Conservation (phyloP, 2,888 invertebrate genomes). For the Melanotus villosus region DNA sequence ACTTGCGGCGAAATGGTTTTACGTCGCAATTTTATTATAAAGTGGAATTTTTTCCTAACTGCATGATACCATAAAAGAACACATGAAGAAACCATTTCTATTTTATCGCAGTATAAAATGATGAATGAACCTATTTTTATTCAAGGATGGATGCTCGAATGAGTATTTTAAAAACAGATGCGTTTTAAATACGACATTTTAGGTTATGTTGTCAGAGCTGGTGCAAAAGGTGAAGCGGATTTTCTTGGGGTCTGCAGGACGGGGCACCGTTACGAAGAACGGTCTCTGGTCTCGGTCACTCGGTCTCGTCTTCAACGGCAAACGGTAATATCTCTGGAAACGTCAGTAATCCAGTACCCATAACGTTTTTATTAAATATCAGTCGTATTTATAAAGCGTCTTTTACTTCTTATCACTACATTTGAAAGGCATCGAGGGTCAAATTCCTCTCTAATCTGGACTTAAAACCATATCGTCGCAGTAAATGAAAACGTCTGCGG, state of each 20-base stretch:
- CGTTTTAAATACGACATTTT: background rate
- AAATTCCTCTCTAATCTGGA: constrained; percentile 35
- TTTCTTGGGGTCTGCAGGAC: constrained; percentile 37
- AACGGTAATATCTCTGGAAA: constrained; percentile 18
- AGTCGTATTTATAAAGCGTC: background rate
- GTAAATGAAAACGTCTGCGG: constrained; percentile 19
- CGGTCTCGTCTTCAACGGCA: constrained; percentile 37
- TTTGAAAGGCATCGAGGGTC: constrained; percentile 35
- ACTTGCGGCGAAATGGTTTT: background rate
- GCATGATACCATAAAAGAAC: no score
- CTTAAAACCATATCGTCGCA: constrained; percentile 23
- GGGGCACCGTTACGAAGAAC: constrained; percentile 40
- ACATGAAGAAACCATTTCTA: no score
- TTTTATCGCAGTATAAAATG: no score
- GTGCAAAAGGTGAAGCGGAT: constrained; percentile 42
- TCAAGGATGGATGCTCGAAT: background rate
- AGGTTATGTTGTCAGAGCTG: constrained; percentile 32
- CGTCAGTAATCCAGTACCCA: constrained; percentile 16
- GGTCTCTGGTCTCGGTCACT: constrained; percentile 38
- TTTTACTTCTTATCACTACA: background rate
- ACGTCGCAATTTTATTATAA: constrained; percentile 9
- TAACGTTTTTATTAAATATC: constrained; percentile 3
- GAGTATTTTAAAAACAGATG: constrained; percentile 11
- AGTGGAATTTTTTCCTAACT: no score
- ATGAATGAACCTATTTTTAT: no score